Evolutionary conservation across 2,113 vertebrate genomes (phyloP).

Genomic region (Embiotoca jacksoni): DNA sequence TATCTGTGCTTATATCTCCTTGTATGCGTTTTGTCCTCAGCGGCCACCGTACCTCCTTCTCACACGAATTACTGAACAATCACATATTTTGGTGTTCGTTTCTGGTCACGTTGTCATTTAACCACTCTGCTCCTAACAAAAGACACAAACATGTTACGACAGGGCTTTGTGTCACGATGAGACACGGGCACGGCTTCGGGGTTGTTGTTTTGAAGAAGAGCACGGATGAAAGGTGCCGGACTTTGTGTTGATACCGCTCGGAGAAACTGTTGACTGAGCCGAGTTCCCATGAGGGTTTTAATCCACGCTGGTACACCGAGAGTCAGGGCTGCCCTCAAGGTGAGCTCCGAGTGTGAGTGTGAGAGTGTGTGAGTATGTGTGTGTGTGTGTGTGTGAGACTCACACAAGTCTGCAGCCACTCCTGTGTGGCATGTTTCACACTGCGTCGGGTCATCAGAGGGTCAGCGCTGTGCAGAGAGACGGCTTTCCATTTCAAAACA

Average conservation of each 20-base stretch:
- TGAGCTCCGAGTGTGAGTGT: conserved; percentile 28
- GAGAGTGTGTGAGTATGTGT: background rate
- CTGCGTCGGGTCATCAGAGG: conserved; percentile 46
- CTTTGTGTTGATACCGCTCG: conserved; percentile 9
- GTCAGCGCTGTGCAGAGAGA: conserved; percentile 44
- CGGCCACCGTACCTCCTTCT: too few species aligned
- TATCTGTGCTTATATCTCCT: too few species aligned
- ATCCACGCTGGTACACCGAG: conserved; percentile 39
- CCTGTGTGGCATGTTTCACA: conserved; percentile 34
- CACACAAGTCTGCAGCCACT: conserved; percentile 28
- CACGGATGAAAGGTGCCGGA: conserved; percentile 22
- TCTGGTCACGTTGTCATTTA: background rate
- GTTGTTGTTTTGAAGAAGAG: background rate
- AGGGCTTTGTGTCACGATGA: background rate
- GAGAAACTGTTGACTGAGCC: conserved; percentile 46
- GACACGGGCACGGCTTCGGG: background rate
- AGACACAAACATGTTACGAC: background rate
- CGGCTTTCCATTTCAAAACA: too few species aligned
- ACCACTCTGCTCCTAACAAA: too few species aligned
- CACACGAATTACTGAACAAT: too few species aligned
- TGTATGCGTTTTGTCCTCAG: too few species aligned
- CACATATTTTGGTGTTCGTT: background rate
- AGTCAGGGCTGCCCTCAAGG: conserved; percentile 35
- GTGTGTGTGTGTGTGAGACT: background rate
- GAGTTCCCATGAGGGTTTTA: conserved; percentile 38